These are phyloP conservation scores for Pheosia tremula DNA, from an alignment of 2,888 invertebrate genomes.

Conservation along the genomic window DNA sequence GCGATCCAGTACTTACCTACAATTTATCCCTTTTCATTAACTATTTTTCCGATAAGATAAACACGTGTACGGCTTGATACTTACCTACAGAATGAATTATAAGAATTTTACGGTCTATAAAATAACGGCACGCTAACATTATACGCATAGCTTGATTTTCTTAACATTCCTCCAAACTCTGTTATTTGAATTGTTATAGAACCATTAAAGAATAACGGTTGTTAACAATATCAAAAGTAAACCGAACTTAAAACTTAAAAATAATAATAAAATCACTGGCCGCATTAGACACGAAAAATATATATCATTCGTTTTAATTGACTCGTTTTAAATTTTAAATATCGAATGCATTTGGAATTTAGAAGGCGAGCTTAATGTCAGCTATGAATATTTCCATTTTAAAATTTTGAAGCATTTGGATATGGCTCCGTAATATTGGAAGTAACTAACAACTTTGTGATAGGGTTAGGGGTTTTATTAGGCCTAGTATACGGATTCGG, in stretches of 20 bases:
- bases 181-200: not conserved
- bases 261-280: constrained; percentile 11
- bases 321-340: constrained; percentile 17
- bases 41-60: constrained; percentile 1
- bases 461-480: too few relatives aligned
- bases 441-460: too few relatives aligned
- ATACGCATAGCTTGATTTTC: constrained; percentile 3
- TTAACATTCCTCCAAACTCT: not conserved
- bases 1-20: too few relatives aligned
- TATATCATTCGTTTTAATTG: constrained; percentile 27
- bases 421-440: too few relatives aligned
- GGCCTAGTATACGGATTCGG: too few relatives aligned
- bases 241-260: constrained; percentile 14
- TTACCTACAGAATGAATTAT: not conserved
- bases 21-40: not conserved
- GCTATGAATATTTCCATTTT: too few relatives aligned
- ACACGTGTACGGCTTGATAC: not conserved
- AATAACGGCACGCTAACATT: constrained; percentile 4
- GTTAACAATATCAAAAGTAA: constrained; percentile 18
- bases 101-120: constrained; percentile 5
- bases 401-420: too few relatives aligned
- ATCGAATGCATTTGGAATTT: constrained; percentile 25
- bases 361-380: constrained; percentile 11
- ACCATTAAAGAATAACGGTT: not conserved
- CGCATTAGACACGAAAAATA: constrained; percentile 4